phyloP scores from a whole-genome alignment of 2,113 vertebrate genomes.

The Illadopsis cleaveri region DNA sequence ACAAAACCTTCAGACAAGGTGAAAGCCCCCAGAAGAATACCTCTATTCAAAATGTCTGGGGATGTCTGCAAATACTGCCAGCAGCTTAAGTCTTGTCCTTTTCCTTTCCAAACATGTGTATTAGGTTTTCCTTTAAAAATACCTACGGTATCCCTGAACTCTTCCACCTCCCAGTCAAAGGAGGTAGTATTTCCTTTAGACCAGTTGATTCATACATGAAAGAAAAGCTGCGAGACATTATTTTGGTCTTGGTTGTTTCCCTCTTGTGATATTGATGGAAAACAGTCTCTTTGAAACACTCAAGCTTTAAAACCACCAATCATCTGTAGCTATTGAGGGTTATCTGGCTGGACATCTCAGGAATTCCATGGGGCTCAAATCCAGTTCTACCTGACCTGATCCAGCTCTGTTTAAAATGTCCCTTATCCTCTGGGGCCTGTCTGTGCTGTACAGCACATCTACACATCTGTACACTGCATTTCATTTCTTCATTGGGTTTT shows the following conservation, averaged over 20 bases:
- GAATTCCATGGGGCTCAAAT: neutral
- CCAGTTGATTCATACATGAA: conserved; percentile 40
- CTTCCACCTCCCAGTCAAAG: conserved; percentile 10
- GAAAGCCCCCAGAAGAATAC: conserved; percentile 64
- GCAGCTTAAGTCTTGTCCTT: conserved; percentile 35
- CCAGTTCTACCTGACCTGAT: neutral
- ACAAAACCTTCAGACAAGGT: conserved; percentile 64
- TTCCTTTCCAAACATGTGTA: conserved; percentile 55
- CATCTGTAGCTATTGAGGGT: neutral
- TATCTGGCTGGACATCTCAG: neutral
- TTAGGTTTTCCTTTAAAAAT: conserved; percentile 54
- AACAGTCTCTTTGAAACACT: neutral
- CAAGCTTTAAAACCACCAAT: neutral
- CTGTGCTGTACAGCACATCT: neutral
- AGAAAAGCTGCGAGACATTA: conserved; percentile 29
- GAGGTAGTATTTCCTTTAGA: conserved; percentile 50
- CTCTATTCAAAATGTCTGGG: conserved; percentile 57
- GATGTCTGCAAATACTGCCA: conserved; percentile 64
- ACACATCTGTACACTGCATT: neutral
- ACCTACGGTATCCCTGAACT: conserved; percentile 35
- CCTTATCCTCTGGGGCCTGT: neutral
- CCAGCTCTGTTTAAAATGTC: neutral
- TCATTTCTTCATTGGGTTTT: neutral
- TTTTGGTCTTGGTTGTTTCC: conserved; percentile 36
- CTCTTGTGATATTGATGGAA: conserved; percentile 4